A percentile compares a stretch with the other conserved stretches of the same genome.
Conservation (phyloP, 1,140 invertebrate genomes). For the Tribolium madens region DNA sequence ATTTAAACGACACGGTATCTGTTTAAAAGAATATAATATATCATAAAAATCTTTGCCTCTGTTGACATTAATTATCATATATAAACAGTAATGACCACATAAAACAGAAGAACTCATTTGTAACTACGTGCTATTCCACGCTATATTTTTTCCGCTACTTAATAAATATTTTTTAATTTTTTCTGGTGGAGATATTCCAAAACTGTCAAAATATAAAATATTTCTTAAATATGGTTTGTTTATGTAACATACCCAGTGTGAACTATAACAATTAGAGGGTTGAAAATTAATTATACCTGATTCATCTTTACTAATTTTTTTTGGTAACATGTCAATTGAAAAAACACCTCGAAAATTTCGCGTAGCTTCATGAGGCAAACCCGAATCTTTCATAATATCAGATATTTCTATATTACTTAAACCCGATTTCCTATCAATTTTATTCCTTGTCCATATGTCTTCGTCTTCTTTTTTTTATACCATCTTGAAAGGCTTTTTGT, state of each 20-base stretch:
- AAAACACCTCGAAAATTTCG: conserved; percentile 42
- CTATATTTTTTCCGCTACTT: conserved; percentile 40
- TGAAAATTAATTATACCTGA: conserved; percentile 43
- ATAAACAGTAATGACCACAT: conserved; percentile 44
- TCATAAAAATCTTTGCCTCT: conserved; percentile 44
- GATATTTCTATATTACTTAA: conserved; percentile 38
- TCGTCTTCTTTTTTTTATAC: conserved; percentile 9
- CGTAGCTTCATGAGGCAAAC: conserved; percentile 4
- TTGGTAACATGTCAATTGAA: conserved; percentile 39
- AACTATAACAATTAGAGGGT: conserved; percentile 38
- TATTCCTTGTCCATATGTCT: conserved; percentile 2
- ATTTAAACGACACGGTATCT: conserved; percentile 20
- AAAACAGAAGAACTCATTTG: conserved; percentile 45
- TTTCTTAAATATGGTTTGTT: conserved; percentile 45
- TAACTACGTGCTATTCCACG: conserved; percentile 35
- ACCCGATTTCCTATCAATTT: conserved; percentile 24
- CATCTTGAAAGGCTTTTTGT: conserved; percentile 20
- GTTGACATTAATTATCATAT: conserved; percentile 43
- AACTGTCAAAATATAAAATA: conserved; percentile 43
- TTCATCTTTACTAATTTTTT: conserved; percentile 44
- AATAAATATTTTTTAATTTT: conserved; percentile 34
- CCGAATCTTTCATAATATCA: conserved; percentile 29
- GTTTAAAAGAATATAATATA: conserved; percentile 43
- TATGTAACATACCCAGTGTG: conserved; percentile 39
- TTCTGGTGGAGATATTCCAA: conserved; percentile 39